Base-by-base conservation (phyloP, 2,113 vertebrate species). In the Nyctibius bracteatus region DNA sequence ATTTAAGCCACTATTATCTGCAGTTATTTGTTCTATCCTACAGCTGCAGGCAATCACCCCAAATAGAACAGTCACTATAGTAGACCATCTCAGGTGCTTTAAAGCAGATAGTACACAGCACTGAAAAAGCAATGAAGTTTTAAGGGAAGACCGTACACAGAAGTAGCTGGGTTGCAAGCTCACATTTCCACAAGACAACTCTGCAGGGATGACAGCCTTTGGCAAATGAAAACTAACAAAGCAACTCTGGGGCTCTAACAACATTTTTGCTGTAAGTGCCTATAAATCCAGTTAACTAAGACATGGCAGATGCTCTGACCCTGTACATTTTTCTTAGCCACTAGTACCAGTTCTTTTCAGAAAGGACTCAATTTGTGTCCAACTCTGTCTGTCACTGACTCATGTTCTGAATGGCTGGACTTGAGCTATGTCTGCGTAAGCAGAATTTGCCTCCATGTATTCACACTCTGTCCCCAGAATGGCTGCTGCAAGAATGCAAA, bases 401-500 rank as follows among this genome's bases (percentile, higher is more conserved):
- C 2, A 0, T 41, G 88, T 74, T 96, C 92, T 93, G 90, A 94
- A 90, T 67, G 85, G 61, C 70, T 94, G 78, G 71, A 47, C 61
- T 87, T 74, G 52, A 96, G 90, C 89, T 94, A 90, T 89, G 84
- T 41, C 89, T 81, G 73, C 47, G 89, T 95, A 95, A 96, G 94
- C 94, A 91, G 39, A 94, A 92, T 94, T 91, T 84, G 75, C 65
- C 86, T 89, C 68, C 47, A 18, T 58, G 55, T 1, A 88, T 62
- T 80, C 75, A 67, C 61, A 24, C 63, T 84, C 75, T 43, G 31
- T 20, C 28, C 49, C 63, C 88, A 86, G 86, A 92, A 97, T 1
- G n/a, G 88, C 67, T 71, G 68, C 68, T 78, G 82, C 88, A 93
- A 66, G 92, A 94, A 94, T 52, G 81, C 23, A 95, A 94, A 95